Conservation (phyloP, 1,140 invertebrate species). For the Telenomus remus region DNA sequence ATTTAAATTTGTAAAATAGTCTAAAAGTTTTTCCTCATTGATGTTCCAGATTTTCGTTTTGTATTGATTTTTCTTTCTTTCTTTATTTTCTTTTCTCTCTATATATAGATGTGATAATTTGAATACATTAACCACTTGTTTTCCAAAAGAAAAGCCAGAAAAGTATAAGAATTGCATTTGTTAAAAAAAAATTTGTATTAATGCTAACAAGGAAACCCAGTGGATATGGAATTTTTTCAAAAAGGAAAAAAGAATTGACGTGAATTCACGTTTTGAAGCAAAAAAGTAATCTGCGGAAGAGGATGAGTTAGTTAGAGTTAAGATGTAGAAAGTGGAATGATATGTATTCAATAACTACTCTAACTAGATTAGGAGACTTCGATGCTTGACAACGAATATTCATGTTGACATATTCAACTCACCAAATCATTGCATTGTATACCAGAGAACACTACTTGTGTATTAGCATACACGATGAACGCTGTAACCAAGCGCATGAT, state of each 20-base stretch:
- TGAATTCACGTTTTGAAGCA: too few relatives aligned
- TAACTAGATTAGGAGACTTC: constrained; percentile 47
- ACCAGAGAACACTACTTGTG: constrained; percentile 5
- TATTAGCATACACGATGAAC: constrained; percentile 4
- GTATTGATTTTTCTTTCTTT: background rate
- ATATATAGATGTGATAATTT: too few relatives aligned
- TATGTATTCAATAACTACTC: constrained; percentile 27
- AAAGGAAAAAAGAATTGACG: too few relatives aligned
- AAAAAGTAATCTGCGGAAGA: background rate
- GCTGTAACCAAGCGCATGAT: background rate
- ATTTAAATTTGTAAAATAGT: constrained; percentile 8
- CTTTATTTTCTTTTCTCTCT: background rate
- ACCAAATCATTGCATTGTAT: constrained; percentile 32
- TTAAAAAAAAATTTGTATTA: too few relatives aligned
- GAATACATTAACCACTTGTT: too few relatives aligned
- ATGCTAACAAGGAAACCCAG: too few relatives aligned
- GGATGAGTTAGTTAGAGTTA: background rate
- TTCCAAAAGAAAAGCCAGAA: background rate
- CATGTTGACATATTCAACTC: constrained; percentile 50
- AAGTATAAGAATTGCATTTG: background rate
- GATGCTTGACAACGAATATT: constrained; percentile 46
- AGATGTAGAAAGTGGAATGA: constrained; percentile 17
- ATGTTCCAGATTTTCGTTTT: background rate
- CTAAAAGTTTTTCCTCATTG: background rate
- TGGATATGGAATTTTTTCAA: too few relatives aligned